Percentiles rank a stretch among this genome's conserved stretches.
Conservation (phyloP, 2,797 vertebrate genomes). For the Cirrhinus mrigala region DNA sequence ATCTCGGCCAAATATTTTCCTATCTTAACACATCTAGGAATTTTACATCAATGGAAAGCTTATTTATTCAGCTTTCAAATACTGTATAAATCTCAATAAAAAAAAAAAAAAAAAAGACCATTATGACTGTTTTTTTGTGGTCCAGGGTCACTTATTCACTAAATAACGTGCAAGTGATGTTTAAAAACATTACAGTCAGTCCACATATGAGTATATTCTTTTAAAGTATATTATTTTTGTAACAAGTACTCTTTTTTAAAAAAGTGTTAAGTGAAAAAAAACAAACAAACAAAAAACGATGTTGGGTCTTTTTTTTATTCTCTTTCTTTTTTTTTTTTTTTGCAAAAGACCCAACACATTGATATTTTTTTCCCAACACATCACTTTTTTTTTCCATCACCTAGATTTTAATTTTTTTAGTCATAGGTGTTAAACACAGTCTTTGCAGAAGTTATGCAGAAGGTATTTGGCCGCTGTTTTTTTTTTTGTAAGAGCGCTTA, state of each 20-base stretch:
- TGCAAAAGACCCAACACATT: not conserved
- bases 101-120: no score
- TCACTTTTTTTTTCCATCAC: not conserved
- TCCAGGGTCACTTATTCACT: not conserved
- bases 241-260: not conserved
- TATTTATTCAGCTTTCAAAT: no score
- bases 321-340: no score
- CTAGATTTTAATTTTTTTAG: not conserved
- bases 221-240: not conserved
- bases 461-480: not conserved
- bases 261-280: not conserved
- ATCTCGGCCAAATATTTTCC: no score
- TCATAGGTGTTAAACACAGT: not conserved
- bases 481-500: conserved; percentile 4
- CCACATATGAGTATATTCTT: not conserved
- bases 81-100: no score
- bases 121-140: no score
- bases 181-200: not conserved
- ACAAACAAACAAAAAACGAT: not conserved
- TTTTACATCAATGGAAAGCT: no score
- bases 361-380: no score
- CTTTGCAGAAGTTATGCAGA: not conserved
- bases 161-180: not conserved
- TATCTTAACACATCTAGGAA: no score
- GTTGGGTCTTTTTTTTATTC: no score